Evolutionary conservation across 2,797 vertebrate genomes (phyloP), one percentile per base, ranked within the genome.

Genomic region (Paramormyrops hopkinsi): DNA sequence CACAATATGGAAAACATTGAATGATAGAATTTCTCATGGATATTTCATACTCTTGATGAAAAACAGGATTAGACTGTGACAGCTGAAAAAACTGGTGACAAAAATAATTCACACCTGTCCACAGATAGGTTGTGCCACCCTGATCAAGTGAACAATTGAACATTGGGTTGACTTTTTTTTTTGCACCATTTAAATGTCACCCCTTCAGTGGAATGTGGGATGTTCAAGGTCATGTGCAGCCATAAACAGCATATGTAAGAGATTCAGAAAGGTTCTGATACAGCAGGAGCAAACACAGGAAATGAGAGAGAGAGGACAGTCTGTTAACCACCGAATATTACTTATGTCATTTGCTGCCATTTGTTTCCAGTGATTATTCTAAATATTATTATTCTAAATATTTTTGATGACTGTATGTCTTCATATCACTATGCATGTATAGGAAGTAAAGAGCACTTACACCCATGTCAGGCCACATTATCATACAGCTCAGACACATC

Each of bases 81-180:
- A 86, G 59, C 83, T 62, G 87, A 59, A 69, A 44, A 51, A 85
- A 41, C 46, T 56, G 7, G 14, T 88, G 56, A 56, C 56, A 73
- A 86, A 86, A 41, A n/a, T 69, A 41, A 86, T 90, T 90, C 54
- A n/a, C 88, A 54, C 56, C 82, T 83, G 76, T 73, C 44, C 46
- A 54, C 41, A n/a, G 73, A 69, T 41, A 83, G 33, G 62, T 88
- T 41, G 50, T 41, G 41, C 29, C 51, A 4, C 86, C 22, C 50
- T 33, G 51, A 41, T 59, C 33, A 59, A n/a, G 25, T 59, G 29
- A 56, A 37, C 79, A 41, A 25, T 84, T 84, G 22, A 76, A 53
- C 5, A 37, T 9, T 76, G 44, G 25, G 6, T 5, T 54, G 65
- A 19, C 62, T 62, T 48, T 48, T 33, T 33, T 33, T 17, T 62